These are phyloP conservation scores for Yponomeuta cagnagella DNA, from an alignment of 2,888 invertebrate species.

Conservation along the genomic window DNA sequence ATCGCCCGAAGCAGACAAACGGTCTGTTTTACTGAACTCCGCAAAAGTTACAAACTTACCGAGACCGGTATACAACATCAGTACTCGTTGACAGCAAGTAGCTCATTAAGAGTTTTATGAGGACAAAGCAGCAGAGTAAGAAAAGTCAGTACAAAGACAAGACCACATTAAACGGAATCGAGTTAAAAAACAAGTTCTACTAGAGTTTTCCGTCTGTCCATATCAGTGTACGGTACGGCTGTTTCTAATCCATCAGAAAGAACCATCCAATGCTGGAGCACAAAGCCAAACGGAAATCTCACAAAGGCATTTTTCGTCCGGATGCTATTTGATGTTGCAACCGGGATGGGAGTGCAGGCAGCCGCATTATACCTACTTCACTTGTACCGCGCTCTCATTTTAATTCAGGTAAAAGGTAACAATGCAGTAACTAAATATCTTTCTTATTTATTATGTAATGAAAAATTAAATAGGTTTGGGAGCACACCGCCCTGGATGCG, in stretches of 20 bases:
- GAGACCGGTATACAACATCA: neutral
- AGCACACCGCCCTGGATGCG: neutral
- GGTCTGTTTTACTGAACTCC: neutral
- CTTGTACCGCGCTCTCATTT: constrained; percentile 9
- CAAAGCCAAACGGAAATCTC: neutral
- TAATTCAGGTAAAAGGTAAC: constrained; percentile 6
- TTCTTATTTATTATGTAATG: neutral
- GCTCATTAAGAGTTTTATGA: constrained; percentile 11
- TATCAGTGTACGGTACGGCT: neutral
- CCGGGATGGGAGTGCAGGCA: neutral
- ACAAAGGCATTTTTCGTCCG: constrained; percentile 7
- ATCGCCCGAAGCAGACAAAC: neutral
- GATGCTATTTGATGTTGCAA: constrained; percentile 4
- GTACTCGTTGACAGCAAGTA: constrained; percentile 5
- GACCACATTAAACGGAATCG: neutral
- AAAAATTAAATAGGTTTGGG: constrained; percentile 8
- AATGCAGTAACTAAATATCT: constrained; percentile 7
- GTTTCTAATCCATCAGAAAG: neutral
- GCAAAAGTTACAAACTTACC: constrained; percentile 4
- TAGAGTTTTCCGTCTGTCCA: neutral
- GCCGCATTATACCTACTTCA: constrained; percentile 6
- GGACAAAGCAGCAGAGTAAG: neutral
- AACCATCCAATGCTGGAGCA: neutral
- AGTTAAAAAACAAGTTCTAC: neutral
- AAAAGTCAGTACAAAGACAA: neutral